These are phyloP conservation scores for Pristionchus exspectatus DNA, from an alignment of 2,888 invertebrate genomes.

Conservation along the genomic window DNA sequence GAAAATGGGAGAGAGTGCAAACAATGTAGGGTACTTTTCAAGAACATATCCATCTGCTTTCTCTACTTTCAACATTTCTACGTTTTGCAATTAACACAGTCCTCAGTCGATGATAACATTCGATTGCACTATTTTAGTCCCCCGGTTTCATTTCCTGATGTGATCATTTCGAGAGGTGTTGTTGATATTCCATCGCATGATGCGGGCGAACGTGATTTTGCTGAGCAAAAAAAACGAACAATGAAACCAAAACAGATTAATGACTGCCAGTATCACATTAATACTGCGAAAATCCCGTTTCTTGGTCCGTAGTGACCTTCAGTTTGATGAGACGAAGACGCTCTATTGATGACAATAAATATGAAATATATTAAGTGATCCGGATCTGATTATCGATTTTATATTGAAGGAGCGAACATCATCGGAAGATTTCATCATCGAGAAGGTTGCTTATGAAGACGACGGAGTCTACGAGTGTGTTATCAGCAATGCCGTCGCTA, in stretches of 20 bases:
- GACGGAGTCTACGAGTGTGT: slow-evolving; percentile 75
- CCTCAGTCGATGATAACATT: too few relatives aligned
- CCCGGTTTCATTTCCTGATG: neutral
- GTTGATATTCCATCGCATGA: neutral
- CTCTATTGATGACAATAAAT: neutral
- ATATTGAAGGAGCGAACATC: slow-evolving; percentile 66
- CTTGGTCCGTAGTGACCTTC: neutral
- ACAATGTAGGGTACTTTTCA: too few relatives aligned
- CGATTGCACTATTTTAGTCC: too few relatives aligned
- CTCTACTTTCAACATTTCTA: too few relatives aligned
- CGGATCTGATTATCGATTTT: too few relatives aligned
- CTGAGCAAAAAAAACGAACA: neutral
- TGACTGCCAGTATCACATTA: neutral
- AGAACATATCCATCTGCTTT: too few relatives aligned
- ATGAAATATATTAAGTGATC: neutral
- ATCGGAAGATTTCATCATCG: slow-evolving; percentile 62
- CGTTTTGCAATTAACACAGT: too few relatives aligned
- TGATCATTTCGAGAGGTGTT: neutral
- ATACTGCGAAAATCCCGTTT: neutral
- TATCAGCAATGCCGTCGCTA: slow-evolving; percentile 70
- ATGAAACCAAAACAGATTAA: neutral
- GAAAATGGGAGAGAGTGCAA: too few relatives aligned
- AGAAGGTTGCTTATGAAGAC: slow-evolving; percentile 65
- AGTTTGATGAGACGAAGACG: neutral
- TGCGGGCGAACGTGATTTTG: neutral